Base-by-base conservation (phyloP, 1,140 invertebrate genomes). In the Macrotrachela quadricornifera region DNA sequence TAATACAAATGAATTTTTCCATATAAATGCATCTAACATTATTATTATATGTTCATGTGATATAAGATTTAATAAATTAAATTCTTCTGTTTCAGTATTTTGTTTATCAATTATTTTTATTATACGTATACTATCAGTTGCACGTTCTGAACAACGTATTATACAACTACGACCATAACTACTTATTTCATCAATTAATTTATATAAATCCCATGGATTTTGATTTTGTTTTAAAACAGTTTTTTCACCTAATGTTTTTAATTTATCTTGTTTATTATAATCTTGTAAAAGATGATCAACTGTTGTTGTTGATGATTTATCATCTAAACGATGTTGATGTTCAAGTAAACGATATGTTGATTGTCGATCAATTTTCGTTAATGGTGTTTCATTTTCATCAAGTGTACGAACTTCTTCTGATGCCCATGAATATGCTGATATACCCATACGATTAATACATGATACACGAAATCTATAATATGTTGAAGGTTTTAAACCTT, bases 401-500 rank as follows among this genome's bases (percentile, higher is more conserved):
- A 48, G 39, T 10, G 51, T 53, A n/a, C 16, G 14, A 17, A 47
- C 12, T 43, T 53, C 44, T 46, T 54, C 57, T 11, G 70, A 72
- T 0, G 69, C 65, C 56, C 68, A 67, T 48, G 68, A 71, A 57
- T 70, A 71, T 0, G 67, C 61, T 55, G 73, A 69, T 50, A 63
- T 60, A 12, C 88, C 90, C 62, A 95, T 85, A 39, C 78, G 78
- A 68, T 96, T 97, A 50, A 78, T 76, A 0, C 85, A 85, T 3
- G 81, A 77, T 10, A 96, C 69, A 50, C 88, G 75, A 71, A 94
- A 94, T 50, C 84, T 78, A 66, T 95, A 92, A 51, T 76, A 77
- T 1, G 78, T 81, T 49, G 80, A 76, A 0, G 83, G 78, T 56
- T 76, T 67, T 3, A 97, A 73, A 57, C 81, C 76, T 57, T 77